Conservation (phyloP, 2,113 vertebrate genomes). For the Colossoma macropomum region DNA sequence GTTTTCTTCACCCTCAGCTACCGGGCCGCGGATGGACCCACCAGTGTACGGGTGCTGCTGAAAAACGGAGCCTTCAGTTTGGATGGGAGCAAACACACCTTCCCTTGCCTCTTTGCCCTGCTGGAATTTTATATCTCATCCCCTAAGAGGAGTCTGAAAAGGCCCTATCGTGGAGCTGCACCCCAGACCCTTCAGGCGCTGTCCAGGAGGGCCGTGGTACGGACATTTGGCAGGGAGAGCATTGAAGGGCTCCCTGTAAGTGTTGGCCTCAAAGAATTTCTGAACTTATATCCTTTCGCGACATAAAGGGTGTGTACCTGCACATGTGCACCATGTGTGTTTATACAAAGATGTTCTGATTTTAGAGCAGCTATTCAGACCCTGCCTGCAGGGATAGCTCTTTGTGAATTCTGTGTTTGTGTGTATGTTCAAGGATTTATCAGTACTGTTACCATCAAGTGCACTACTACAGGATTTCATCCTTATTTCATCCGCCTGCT, state of each 20-base stretch:
- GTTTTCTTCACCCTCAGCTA: conserved; percentile 97
- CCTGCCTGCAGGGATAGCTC: not conserved
- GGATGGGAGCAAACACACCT: conserved; percentile 88
- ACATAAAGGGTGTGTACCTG: conserved; percentile 69
- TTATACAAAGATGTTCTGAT: conserved; percentile 15
- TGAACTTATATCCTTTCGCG: conserved; percentile 84
- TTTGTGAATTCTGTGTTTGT: not conserved
- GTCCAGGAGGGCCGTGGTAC: conserved; percentile 85
- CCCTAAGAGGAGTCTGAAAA: conserved; percentile 83
- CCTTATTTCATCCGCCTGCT: conserved; percentile 10
- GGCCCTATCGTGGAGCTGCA: conserved; percentile 82
- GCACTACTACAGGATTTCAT: conserved; percentile 8
- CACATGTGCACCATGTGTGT: conserved; percentile 48
- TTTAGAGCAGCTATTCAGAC: conserved; percentile 22
- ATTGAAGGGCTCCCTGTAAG: conserved; percentile 80
- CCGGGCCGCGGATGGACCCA: conserved; percentile 84
- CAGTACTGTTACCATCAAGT: not conserved
- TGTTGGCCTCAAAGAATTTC: conserved; percentile 80
- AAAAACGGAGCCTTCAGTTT: conserved; percentile 84
- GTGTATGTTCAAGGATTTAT: not conserved
- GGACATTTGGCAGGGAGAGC: conserved; percentile 80
- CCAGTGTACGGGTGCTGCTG: conserved; percentile 89
- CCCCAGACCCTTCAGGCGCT: conserved; percentile 88
- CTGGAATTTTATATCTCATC: conserved; percentile 87
- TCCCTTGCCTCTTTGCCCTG: conserved; percentile 88